Evolutionary conservation across 2,113 vertebrate genomes (phyloP).

Genomic region (Seriola quinqueradiata): DNA sequence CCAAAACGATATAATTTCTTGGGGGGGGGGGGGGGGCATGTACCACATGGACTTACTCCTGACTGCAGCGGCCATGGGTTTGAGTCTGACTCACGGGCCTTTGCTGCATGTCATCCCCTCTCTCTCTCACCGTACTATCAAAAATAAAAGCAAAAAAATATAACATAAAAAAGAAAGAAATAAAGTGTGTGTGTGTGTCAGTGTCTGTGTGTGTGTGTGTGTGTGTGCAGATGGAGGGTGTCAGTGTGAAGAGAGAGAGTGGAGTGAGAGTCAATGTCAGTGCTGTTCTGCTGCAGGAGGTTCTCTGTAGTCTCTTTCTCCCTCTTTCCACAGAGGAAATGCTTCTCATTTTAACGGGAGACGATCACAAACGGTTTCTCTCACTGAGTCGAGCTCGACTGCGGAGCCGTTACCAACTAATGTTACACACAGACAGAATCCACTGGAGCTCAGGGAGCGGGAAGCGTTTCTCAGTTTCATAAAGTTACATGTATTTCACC

Average conservation of each 20-base stretch:
- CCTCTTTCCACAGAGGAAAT: conserved; percentile 65
- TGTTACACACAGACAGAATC: conserved; percentile 11
- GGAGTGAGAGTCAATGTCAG: conserved; percentile 46
- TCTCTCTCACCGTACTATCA: too few species aligned
- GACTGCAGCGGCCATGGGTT: too few species aligned
- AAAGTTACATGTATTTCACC: background rate
- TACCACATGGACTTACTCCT: too few species aligned
- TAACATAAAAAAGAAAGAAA: too few species aligned
- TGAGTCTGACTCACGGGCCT: too few species aligned
- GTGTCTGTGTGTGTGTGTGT: background rate
- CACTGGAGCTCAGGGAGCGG: background rate
- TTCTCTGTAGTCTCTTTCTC: conserved; percentile 34
- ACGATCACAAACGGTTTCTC: conserved; percentile 42
- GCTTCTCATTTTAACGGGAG: conserved; percentile 49
- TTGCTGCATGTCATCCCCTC: too few species aligned
- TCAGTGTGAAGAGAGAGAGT: background rate
- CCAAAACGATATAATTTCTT: too few species aligned
- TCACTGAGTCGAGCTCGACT: conserved; percentile 28
- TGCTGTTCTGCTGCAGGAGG: conserved; percentile 51
- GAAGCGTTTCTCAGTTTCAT: background rate
- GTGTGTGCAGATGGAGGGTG: conserved; percentile 1
- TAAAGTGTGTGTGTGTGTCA: too few species aligned
- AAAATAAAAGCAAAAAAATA: too few species aligned
- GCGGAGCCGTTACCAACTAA: conserved; percentile 1
- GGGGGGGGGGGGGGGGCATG: too few species aligned